Base-by-base conservation (phyloP, 2,888 invertebrate genomes). In the Spisula subtruncata region DNA sequence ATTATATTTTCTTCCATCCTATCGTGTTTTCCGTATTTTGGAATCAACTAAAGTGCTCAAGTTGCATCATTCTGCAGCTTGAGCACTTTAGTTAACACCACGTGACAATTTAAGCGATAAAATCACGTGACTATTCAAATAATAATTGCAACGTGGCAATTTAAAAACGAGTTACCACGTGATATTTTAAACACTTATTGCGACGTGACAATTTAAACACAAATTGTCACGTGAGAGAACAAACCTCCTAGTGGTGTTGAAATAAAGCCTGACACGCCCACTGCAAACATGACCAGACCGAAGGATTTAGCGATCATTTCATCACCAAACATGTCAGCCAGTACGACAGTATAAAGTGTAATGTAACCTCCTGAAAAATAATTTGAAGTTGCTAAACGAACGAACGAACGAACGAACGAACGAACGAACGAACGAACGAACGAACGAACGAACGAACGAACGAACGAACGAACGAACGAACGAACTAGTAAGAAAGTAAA, bases 221-320 rank as follows among this genome's bases (percentile, higher is more conserved):
- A 18, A n/a, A n/a, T n/a, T n/a, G n/a, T n/a, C n/a, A n/a, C n/a
- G n/a, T n/a, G n/a, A n/a, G n/a, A n/a, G n/a, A n/a, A n/a, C n/a
- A n/a, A 35, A 99, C 99, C 99, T 97, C 98, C 99, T 93, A 99
- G 98, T 32, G 99, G 99, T 86, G 99, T 98, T 83, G 99, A 99
- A 91, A 99, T 97, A 12, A 99, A 97, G 0, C 99, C 98, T 8
- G 99, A 99, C 86, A 99, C 97, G 86, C 99, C 99, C 97, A 99
- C 99, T 97, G 99, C 99, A 66, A 99, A 97, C 91, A 99, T 97
- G 83, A 99, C 97, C 54, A 99, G 97, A 10, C 99, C 99, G 97
- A 99, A 99, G 29, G 99, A 99, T 97, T 99, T 99, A 12, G 99
- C 99, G 86, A 99, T 97, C 95, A 98, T 98, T 93, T 99, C 98